Percentiles rank a stretch among this genome's conserved stretches.
Conservation (phyloP, 1,140 invertebrate species). For the Pygmarrhopalites habei region DNA sequence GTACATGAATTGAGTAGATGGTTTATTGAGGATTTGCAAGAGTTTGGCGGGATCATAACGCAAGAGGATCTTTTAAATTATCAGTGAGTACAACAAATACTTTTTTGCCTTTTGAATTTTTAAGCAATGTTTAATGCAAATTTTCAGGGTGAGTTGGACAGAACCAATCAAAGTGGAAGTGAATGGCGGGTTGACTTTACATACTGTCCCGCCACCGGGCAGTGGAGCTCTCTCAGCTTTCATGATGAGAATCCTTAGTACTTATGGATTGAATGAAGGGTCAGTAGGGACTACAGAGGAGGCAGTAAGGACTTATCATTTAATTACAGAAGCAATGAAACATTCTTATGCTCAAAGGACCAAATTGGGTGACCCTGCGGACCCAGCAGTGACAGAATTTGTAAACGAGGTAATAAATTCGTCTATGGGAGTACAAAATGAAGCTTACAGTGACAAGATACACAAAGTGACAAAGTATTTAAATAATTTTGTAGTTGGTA, state of each 20-base stretch:
- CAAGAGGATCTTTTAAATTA: slow-evolving; percentile 67
- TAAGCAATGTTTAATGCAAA: neutral
- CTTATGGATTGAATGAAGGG: slow-evolving; percentile 52
- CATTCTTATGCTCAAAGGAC: slow-evolving; percentile 79
- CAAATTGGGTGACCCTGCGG: slow-evolving; percentile 73
- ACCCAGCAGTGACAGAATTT: no score
- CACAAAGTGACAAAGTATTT: neutral
- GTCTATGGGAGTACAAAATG: no score
- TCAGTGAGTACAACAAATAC: no score
- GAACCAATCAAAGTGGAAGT: slow-evolving; percentile 55
- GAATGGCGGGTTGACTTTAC: slow-evolving; percentile 55
- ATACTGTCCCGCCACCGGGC: slow-evolving; percentile 67
- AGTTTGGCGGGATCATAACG: slow-evolving; percentile 67
- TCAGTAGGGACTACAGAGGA: neutral
- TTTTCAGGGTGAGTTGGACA: slow-evolving; percentile 50
- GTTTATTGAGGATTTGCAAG: slow-evolving; percentile 62
- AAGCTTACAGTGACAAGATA: neutral
- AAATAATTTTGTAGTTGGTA: slow-evolving; percentile 48
- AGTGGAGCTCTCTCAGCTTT: slow-evolving; percentile 71
- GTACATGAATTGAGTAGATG: slow-evolving; percentile 56
- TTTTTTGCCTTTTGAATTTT: neutral
- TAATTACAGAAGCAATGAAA: slow-evolving; percentile 85
- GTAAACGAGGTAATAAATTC: slow-evolving; percentile 50
- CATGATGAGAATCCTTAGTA: slow-evolving; percentile 73
- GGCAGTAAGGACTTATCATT: slow-evolving; percentile 57